These are phyloP conservation scores for Drosophila saltans DNA, from an alignment of 1,140 invertebrate species.

Conservation along the genomic window DNA sequence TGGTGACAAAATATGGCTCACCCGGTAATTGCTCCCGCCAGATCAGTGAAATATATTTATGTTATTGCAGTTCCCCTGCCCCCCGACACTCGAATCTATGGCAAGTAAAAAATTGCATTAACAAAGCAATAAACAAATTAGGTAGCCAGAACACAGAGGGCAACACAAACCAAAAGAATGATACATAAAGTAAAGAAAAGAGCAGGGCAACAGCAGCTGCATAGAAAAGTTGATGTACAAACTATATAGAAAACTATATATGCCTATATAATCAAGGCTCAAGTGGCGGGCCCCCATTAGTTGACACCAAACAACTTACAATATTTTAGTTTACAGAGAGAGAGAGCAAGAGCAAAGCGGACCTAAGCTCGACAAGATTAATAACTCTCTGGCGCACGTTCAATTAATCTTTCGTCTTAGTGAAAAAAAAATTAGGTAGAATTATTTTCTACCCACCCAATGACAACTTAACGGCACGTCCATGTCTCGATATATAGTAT, in stretches of 20 bases:
- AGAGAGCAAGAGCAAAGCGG: constrained; percentile 27
- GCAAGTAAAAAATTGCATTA: constrained; percentile 78
- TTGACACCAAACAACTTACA: constrained; percentile 64
- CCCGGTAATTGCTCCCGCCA: constrained; percentile 77
- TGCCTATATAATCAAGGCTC: constrained; percentile 64
- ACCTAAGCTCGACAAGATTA: constrained; percentile 76
- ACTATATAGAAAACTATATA: not conserved
- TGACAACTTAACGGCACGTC: constrained; percentile 79
- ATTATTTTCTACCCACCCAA: constrained; percentile 20
- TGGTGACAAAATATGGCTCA: constrained; percentile 79
- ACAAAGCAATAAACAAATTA: constrained; percentile 77
- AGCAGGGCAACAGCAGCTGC: constrained; percentile 42
- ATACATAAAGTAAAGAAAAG: constrained; percentile 23
- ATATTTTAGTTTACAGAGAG: constrained; percentile 70
- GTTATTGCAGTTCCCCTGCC: constrained; percentile 56
- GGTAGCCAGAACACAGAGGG: constrained; percentile 19
- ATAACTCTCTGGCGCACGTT: constrained; percentile 77
- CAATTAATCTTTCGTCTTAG: constrained; percentile 75
- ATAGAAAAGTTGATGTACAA: constrained; percentile 6
- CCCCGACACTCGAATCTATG: no score
- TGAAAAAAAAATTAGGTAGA: constrained; percentile 6
- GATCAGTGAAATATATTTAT: constrained; percentile 77
- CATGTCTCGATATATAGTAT: constrained; percentile 25
- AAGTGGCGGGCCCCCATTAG: constrained; percentile 72
- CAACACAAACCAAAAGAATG: constrained; percentile 7